Evolutionary conservation across 2,797 vertebrate genomes (phyloP).

Genomic region (Triplophysa yarkandensis): DNA sequence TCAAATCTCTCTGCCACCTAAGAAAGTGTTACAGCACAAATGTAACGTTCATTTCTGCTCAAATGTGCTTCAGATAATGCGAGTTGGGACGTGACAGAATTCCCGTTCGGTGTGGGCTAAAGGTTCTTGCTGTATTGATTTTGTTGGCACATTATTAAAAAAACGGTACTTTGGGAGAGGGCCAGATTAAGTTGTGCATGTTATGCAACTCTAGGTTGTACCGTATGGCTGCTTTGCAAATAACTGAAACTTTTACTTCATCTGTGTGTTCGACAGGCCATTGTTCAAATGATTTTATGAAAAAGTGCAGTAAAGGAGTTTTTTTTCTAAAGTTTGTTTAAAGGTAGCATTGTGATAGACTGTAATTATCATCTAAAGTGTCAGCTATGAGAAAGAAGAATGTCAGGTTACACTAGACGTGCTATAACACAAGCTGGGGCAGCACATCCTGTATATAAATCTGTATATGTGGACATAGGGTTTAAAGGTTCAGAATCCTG

Average conservation of each 20-base stretch:
- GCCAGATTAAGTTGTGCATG: neutral
- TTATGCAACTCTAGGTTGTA: conserved; percentile 38
- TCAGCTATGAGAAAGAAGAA: neutral
- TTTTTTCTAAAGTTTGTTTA: neutral
- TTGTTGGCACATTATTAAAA: conserved; percentile 46
- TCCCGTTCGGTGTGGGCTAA: conserved; percentile 30
- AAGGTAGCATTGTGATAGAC: no score
- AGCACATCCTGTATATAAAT: neutral
- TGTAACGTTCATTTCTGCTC: neutral
- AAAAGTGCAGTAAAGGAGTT: neutral
- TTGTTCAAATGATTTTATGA: neutral
- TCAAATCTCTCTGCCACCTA: neutral
- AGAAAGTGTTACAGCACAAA: neutral
- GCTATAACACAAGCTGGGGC: neutral
- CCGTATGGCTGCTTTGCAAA: neutral
- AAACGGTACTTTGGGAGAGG: conserved; percentile 32
- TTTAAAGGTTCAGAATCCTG: neutral
- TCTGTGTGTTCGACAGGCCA: neutral
- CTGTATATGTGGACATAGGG: neutral
- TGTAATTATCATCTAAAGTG: neutral
- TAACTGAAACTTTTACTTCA: neutral
- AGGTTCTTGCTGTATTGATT: conserved; percentile 42
- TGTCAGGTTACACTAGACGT: neutral
- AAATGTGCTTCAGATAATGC: conserved; percentile 7
- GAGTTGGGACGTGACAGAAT: conserved; percentile 35